Evolutionary conservation across 2,797 vertebrate species (phyloP), one percentile per base, ranked within the genome.

Genomic region (Delichon dasypus): DNA sequence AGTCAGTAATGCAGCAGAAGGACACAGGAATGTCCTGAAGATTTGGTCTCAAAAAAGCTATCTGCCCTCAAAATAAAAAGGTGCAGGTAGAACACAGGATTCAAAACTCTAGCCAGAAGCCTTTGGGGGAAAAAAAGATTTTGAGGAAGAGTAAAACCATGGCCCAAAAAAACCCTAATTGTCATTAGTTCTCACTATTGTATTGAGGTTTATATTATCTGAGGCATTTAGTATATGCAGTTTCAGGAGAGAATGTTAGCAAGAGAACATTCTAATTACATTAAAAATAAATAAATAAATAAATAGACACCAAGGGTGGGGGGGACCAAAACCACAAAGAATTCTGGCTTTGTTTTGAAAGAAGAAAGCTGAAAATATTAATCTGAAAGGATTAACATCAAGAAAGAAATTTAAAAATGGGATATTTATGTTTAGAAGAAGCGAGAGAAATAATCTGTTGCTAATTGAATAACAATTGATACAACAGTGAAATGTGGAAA

Each of bases 241-340:
- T n/a, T 90, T 62, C 27, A 15, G 3, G 23, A 65, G 14, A 8
- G 44, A 75, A 36, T 42, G 5, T 12, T 76, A 71, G 20, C 7
- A 85, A 40, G 5, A 73, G 4, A 72, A 79, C 3, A 22, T 76
- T 54, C 17, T 53, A 7, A 32, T 45, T 48, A 5, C 2, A 30
- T 13, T 30, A 4, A 8, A 83, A 79, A 40, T 13, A 60, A 78
- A 57, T 13, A 57, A 25, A 50, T 13, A 44, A 20, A 54, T 15
- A 55, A 34, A 48, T 25, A 48, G 10, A 36, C 19, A 54, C 1
- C 7, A 26, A 34, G 27, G 23, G 2, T 8, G 2, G 23, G 2
- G 8, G 2, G 4, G 17, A 10, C 10, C 7, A 14, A 7, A 1
- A 3, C 2, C 16, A 25, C 10, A 44, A 64, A 64, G 5, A 68